Evolutionary conservation across 2,797 vertebrate genomes (phyloP), one percentile per base, ranked within the genome.

Genomic region (Melanotaenia trifasciata): DNA sequence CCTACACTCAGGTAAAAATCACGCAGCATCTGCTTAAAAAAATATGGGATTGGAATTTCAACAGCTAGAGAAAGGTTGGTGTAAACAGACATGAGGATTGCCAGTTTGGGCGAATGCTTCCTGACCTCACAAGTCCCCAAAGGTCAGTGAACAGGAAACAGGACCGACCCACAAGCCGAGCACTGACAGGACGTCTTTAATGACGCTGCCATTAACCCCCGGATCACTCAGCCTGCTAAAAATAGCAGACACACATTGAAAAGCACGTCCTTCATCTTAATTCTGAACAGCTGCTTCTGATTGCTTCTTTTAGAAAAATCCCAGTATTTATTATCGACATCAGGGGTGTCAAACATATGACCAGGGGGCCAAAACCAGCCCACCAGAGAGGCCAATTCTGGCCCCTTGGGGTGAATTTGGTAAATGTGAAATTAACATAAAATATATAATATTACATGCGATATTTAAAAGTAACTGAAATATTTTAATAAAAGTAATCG

Each of bases 61-160:
- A 57, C 66, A 60, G 36, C 61, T 67, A 30, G 43, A 35, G 1
- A 75, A 66, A 59, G 9, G 14, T 18, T 47, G 3, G 54, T 78
- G 61, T 60, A 80, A 74, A 87, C 76, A 82, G 66, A 45, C 40
- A 0, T 0, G 9, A 11, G 54, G 67, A 76, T 64, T 85, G 84
- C 90, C 80, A 93, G 95, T 96, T 96, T 93, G 94, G 94, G 66
- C 62, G 70, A 89, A 88, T 88, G 89, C 87, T 90, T 92, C 89
- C 91, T 92, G 92, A 92, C 93, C 90, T 96, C 71, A 91, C 90
- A 89, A 90, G 95, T 90, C 96, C 96, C 94, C 90, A 95, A 90
- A 95, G 97, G 97, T 98, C 96, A 97, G 94, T 84, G 86, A 94
- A 93, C 96, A 98, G 98, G 97, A 99, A 99, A 94, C 94, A 76